These are phyloP conservation scores for Cryptophagus acutangulus DNA, from an alignment of 2,888 invertebrate genomes.

Conservation along the genomic window DNA sequence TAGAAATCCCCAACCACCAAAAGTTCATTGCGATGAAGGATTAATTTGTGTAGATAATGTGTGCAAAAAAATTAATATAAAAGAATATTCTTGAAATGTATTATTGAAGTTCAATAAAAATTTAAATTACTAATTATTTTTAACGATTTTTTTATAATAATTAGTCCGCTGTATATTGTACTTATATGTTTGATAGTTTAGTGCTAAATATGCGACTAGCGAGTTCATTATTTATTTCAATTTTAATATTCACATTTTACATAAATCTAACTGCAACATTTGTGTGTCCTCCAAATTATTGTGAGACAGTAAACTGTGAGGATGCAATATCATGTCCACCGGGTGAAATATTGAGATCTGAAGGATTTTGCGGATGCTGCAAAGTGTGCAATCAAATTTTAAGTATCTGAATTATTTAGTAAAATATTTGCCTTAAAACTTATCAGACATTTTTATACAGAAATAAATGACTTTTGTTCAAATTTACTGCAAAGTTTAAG, in stretches of 20 bases:
- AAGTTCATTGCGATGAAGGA: slow-evolving; percentile 10
- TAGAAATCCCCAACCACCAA: slow-evolving; percentile 9
- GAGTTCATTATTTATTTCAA: not conserved
- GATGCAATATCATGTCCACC: not conserved
- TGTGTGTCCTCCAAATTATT: not conserved
- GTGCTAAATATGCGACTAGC: not conserved
- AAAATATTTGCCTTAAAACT: not conserved
- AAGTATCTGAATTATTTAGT: not conserved
- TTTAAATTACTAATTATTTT: too few relatives aligned
- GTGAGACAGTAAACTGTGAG: not conserved
- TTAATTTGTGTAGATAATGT: slow-evolving; percentile 7
- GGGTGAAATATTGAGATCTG: not conserved
- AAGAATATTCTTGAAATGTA: too few relatives aligned
- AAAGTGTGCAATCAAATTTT: not conserved
- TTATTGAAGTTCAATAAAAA: too few relatives aligned
- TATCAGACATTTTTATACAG: not conserved
- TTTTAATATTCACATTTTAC: not conserved
- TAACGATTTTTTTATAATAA: too few relatives aligned
- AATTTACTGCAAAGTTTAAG: too few relatives aligned
- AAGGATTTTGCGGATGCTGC: not conserved
- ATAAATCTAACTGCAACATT: not conserved
- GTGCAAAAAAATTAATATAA: slow-evolving; percentile 9
- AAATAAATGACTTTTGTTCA: not conserved
- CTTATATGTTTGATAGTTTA: not conserved
- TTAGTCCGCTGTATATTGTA: not conserved